Base-by-base conservation (phyloP, 2,113 vertebrate genomes). In the Hemiscyllium ocellatum region DNA sequence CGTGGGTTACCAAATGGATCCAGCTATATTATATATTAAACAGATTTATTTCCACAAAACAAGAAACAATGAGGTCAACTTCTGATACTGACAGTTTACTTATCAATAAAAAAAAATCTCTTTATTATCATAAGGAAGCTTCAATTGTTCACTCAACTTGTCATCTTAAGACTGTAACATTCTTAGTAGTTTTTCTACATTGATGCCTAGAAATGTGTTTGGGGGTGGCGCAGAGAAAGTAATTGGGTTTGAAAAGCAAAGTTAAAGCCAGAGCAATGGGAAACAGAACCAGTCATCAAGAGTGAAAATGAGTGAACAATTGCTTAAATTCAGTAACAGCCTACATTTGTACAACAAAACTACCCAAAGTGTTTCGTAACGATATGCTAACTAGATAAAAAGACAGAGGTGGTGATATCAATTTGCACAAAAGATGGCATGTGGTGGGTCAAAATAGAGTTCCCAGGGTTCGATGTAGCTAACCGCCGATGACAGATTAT, bases 41-140 rank as follows among this genome's bases (percentile, higher is more conserved):
- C 4, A 6, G 26, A 12, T 33, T 61, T 61, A 17, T 13, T 90
- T 61, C 86, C 61, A 52, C 50, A 56, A 8, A 89, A 52, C 86
- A 89, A 61, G 33, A 90, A 89, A 0, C 87, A 90, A 56, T 33
- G 52, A 29, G 26, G 52, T 90, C 52, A 90, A 61, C 87, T 90
- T 90, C 52, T 87, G 24, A 61, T 26, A 33, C 52, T 56, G 50
- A 3, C 26, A 90, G 26, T n/a, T 29, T 90, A 56, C 19, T 52
- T 52, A 90, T 90, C 52, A 90, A 10, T 90, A n/a, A 90, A 90
- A 33, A 90, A 90, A 90, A 29, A 42, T 83, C 13, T 90, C 86
- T 89, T 89, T 89, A 52, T 26, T 56, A 89, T 33, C 47, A 26
- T 52, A 26, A 24, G 85, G 85, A 87, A 52, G 47, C 56, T 86